Evolutionary conservation across 2,113 vertebrate species (phyloP).

Genomic region (Sterrhoptilus dennistouni): DNA sequence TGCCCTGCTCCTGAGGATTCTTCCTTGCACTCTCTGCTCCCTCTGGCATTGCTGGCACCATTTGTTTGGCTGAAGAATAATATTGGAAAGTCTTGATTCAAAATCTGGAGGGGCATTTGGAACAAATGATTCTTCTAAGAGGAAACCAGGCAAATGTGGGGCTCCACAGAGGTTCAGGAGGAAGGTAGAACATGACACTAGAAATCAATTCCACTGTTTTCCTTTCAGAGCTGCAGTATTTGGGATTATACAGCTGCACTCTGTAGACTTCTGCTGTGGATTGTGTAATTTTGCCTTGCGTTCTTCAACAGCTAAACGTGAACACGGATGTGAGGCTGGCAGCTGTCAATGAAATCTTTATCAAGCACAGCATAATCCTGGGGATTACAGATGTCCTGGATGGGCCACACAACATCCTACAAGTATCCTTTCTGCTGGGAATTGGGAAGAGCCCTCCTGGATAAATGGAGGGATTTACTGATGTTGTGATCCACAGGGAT

Average conservation of each 20-base stretch:
- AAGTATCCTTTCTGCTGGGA: conserved; percentile 62
- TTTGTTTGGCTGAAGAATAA: background rate
- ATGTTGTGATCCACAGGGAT: background rate
- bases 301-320: conserved; percentile 67
- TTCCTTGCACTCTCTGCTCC: background rate
- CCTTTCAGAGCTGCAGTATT: background rate
- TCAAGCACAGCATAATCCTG: conserved; percentile 71
- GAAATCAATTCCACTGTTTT: background rate
- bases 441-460: background rate
- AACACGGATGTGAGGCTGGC: conserved; percentile 79
- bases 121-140: background rate
- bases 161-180: background rate
- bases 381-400: conserved; percentile 73
- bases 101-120: background rate
- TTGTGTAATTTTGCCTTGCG: background rate
- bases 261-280: background rate
- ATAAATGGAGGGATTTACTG: background rate
- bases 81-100: background rate
- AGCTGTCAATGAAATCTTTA: conserved; percentile 75
- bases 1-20: background rate
- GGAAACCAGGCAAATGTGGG: background rate
- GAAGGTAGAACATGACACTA: background rate
- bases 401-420: conserved; percentile 59
- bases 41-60: background rate
- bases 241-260: background rate